phyloP scores from a whole-genome alignment of 2,797 vertebrate species.

The Harpagifer antarcticus region DNA sequence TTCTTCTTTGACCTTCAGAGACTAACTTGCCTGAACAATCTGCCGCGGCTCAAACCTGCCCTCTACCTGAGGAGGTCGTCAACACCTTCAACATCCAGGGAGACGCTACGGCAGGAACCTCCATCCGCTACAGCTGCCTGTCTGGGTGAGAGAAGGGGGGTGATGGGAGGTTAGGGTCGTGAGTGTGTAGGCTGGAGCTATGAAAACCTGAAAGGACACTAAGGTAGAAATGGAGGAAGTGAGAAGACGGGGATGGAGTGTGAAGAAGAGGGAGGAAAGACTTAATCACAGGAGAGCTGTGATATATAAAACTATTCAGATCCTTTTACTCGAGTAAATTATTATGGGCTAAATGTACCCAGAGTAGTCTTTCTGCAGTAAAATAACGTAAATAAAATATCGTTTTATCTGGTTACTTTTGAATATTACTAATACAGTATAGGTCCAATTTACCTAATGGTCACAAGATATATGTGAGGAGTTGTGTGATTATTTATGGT shows the following conservation, averaged over 20 bases:
- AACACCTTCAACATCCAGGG: constrained; percentile 78
- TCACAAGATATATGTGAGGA: background rate
- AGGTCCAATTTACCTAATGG: too few species aligned
- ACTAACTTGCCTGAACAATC: constrained; percentile 30
- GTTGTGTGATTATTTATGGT: background rate
- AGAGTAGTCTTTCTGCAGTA: background rate
- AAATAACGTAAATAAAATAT: background rate
- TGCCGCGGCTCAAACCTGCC: constrained; percentile 56
- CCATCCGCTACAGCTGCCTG: constrained; percentile 84
- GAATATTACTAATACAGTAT: background rate
- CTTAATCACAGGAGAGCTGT: constrained; percentile 36
- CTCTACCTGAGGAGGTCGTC: constrained; percentile 76
- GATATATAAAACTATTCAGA: background rate
- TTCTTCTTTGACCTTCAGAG: constrained; percentile 51
- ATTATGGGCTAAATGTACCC: background rate
- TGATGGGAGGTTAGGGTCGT: constrained; percentile 22
- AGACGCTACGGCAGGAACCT: constrained; percentile 68
- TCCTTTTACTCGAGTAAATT: background rate
- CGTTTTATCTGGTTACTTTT: background rate
- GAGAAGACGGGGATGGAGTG: constrained; percentile 68
- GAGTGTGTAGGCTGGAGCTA: constrained; percentile 43
- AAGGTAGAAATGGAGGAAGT: constrained; percentile 68
- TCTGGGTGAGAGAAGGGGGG: constrained; percentile 78
- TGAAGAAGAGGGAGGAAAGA: constrained; percentile 57
- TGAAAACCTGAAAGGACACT: constrained; percentile 56